A percentile compares a stretch with the other conserved stretches of the same genome.
phyloP scores from a whole-genome alignment of 2,797 vertebrate species.

The Gymnothorax reevesii region DNA sequence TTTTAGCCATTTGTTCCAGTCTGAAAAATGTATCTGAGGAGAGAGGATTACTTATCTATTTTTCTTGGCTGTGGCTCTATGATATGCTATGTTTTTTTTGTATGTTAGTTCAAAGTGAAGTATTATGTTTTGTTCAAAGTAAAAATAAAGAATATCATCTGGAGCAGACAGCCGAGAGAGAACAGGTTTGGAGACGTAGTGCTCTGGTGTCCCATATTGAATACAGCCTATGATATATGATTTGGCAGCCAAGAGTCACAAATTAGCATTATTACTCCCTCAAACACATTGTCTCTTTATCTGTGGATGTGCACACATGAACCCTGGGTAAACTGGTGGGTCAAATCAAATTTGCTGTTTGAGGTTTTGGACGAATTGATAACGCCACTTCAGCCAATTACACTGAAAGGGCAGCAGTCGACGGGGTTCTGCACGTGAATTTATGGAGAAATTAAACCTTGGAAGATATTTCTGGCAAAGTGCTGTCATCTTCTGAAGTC shows the following conservation, averaged over 20 bases:
- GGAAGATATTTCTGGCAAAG: too few species aligned
- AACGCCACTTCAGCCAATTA: not conserved
- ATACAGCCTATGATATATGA: not conserved
- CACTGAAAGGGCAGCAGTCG: not conserved
- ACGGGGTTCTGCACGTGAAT: not conserved
- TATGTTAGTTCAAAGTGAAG: not conserved
- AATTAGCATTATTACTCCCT: not conserved
- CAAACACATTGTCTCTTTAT: not conserved
- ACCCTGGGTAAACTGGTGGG: not conserved
- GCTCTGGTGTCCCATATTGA: not conserved
- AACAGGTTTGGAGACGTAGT: not conserved
- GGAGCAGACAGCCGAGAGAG: not conserved
- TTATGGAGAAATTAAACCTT: not conserved
- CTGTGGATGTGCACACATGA: too few species aligned
- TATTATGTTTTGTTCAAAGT: not conserved
- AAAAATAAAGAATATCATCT: not conserved
- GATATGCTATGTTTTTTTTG: not conserved
- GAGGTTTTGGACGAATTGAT: not conserved
- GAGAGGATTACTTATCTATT: not conserved
- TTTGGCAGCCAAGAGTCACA: not conserved
- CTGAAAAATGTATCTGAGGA: not conserved
- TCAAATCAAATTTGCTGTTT: not conserved
- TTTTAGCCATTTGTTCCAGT: not conserved
- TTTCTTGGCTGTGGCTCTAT: not conserved
- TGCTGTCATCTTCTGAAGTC: not conserved